Evolutionary conservation across 2,113 vertebrate genomes (phyloP), one percentile per base, ranked within the genome.

Genomic region (Mormoops blainvillei): DNA sequence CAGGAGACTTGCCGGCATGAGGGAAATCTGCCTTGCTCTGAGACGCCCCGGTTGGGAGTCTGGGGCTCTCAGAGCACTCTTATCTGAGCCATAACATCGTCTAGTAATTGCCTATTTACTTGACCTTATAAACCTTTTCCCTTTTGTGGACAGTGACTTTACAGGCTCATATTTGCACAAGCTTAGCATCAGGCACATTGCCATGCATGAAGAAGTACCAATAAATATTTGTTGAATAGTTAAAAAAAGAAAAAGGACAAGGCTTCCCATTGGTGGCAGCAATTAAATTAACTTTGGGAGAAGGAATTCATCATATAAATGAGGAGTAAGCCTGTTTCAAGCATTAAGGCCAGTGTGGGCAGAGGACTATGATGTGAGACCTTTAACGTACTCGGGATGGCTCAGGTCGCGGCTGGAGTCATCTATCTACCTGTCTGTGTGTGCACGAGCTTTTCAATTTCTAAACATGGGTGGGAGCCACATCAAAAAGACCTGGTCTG

Each of bases 61-160:
- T 33, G 38, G 11, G 11, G 15, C 19, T 63, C 81, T 56, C 28
- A 1, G 6, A 3, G 15, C 0, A 0, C 41, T 33, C 38, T 38
- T 18, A 78, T 43, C 50, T 83, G 61, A 77, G 73, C 48, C 67
- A 15, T 20, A 87, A 14, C 11, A 31, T 22, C 6, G 16, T 24
- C 73, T 82, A 68, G n/a, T 16, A 36, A 28, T 28, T 73, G 31
- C 36, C 8, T 93, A 15, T 41, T 19, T 81, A 20, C 84, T 61
- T 61, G 33, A 28, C 36, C 52, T 77, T 10, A 0, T 28, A 54
- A 67, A 19, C 20, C 4, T 80, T 65, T 70, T 33, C 19, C 48
- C 10, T 70, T 50, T 50, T 33, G 5, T 20, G 68, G 15, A 13
- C 48, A 56, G 6, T 43, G 41, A 31, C 13, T 68, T 73, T 4